phyloP scores from a whole-genome alignment of 1,140 invertebrate species.

The Eulimnadia texana region DNA sequence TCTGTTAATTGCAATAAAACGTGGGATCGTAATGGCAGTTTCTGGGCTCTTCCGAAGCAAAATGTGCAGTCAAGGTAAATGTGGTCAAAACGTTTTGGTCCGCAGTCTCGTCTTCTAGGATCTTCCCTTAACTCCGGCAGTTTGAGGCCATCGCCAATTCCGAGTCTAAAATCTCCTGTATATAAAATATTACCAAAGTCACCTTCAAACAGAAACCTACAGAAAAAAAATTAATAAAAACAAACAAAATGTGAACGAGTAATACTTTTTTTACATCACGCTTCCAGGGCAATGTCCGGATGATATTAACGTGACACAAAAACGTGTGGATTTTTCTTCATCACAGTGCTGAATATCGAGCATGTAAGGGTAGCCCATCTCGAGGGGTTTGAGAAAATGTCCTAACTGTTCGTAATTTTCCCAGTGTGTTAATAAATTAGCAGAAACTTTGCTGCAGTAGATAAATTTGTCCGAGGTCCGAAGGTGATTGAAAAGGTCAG shows the following conservation, averaged over 20 bases:
- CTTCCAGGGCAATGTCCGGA: constrained; percentile 16
- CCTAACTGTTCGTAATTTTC: neutral
- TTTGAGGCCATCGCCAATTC: constrained; percentile 4
- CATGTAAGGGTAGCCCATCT: neutral
- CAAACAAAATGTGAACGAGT: too few relatives aligned
- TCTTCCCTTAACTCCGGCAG: neutral
- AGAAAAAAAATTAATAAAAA: neutral
- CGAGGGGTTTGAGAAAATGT: neutral
- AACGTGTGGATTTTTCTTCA: neutral
- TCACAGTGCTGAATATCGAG: neutral
- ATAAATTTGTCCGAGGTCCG: neutral
- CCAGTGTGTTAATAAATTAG: constrained; percentile 3
- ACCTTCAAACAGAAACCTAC: constrained; percentile 17
- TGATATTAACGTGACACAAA: constrained; percentile 13
- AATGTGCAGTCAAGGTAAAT: constrained; percentile 8
- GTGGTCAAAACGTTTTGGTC: constrained; percentile 1
- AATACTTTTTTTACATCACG: constrained; percentile 8
- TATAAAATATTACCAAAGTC: constrained; percentile 9
- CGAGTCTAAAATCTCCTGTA: constrained; percentile 17
- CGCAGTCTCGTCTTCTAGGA: neutral
- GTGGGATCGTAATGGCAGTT: neutral
- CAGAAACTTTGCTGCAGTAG: constrained; percentile 13
- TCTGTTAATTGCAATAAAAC: neutral
- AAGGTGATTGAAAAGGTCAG: constrained; percentile 1
- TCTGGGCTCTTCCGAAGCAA: neutral